These are phyloP conservation scores for rat (Rattus norvegicus) DNA, from an alignment of 2,113 vertebrate genomes.

Conservation along the genomic window GRCr8 NC_086032.1:34620001-34620500, in stretches of 20 bases:
- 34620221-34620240: background rate
- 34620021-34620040: background rate
- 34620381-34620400: background rate
- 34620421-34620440: rapidly evolving
- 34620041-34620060: background rate
- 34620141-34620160: conserved; percentile 22
- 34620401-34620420: background rate
- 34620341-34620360: background rate
- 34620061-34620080: background rate
- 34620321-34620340: background rate
- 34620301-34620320: background rate
- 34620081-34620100: background rate
- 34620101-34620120: background rate
- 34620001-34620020: background rate
- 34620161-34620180: background rate
- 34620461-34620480: background rate
- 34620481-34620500: background rate
- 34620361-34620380: background rate
- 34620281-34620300: background rate
- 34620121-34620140: background rate
- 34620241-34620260: background rate
- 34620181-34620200: conserved; percentile 3
- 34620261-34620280: background rate
- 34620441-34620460: no score
- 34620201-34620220: background rate